Base-by-base conservation (phyloP, 1,140 invertebrate genomes). In the Cydia pomonella region DNA sequence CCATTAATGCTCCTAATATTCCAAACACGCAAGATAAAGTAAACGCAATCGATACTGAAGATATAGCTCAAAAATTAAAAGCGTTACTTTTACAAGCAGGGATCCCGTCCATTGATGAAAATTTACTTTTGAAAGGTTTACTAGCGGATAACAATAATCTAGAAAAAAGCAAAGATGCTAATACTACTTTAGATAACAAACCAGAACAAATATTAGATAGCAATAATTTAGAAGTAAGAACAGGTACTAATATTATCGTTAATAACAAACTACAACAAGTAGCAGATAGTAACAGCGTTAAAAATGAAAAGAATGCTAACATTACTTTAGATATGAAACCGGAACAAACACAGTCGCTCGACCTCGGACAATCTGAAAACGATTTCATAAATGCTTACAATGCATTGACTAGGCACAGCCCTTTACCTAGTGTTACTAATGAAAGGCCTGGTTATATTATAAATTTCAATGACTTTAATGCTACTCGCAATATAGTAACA, bases 351-450 rank as follows among this genome's bases (percentile, higher is more conserved):
- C 71, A 79, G 13, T 66, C 73, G 2, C 33, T 80, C 18, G 88
- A 93, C 71, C 84, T 93, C 41, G 79, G 82, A 16, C 89, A 92
- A 80, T 89, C 88, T 23, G 91, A 93, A 87, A 92, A 89, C 79
- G 91, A 93, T 75, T 93, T 93, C 79, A 93, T 93, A 27, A 84
- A 91, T 71, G 90, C 89, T 25, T 93, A 93, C 64, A 93, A 93
- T 80, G 89, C 89, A 47, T 79, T 93, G 74, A 88, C 90, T 12
- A 80, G 86, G 71, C 81, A 84, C 38, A 91, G 87, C 74, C 89
- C 90, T 38, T 79, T 91, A 63, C 87, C 86, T 71, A 87, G 84
- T 75, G 73, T 87, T 59, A n/a, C 21, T 23, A 23, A 9, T 23
- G 53, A 59, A 10, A 3, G 12, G 13, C 12, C 41, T 44, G 41